Evolutionary conservation across 2,113 vertebrate genomes (phyloP).

Genomic region (Antechinus stuartii): DNA sequence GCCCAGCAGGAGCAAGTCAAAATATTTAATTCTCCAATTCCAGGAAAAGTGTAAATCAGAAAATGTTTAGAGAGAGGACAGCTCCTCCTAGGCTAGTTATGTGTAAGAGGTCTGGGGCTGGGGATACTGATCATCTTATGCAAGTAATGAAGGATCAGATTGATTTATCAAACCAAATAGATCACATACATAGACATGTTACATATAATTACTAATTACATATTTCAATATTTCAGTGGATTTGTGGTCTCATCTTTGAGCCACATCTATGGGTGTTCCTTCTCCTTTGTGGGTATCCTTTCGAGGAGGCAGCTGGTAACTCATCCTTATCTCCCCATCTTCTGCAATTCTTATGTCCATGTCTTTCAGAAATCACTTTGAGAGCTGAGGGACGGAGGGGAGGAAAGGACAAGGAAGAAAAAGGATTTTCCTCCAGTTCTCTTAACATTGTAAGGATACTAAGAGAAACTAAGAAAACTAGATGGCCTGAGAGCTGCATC

Average conservation of each 20-base stretch:
- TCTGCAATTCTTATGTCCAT: neutral
- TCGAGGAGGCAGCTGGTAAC: neutral
- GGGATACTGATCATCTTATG: neutral
- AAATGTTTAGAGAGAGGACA: neutral
- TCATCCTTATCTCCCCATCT: neutral
- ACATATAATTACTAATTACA: neutral
- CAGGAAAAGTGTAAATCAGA: neutral
- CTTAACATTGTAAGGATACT: neutral
- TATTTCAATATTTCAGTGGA: neutral
- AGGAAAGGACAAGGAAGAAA: neutral
- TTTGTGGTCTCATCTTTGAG: neutral
- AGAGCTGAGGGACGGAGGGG: no score
- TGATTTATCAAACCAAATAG: neutral
- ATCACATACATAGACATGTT: neutral
- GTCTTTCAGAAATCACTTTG: neutral
- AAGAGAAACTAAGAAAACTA: neutral
- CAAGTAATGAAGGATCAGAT: neutral
- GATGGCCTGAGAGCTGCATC: neutral
- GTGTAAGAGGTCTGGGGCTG: neutral
- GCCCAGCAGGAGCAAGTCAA: neutral
- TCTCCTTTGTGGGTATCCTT: neutral
- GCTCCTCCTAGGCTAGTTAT: neutral
- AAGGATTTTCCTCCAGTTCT: neutral
- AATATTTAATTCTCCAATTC: neutral
- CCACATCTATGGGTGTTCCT: no score